Conservation (phyloP, 2,888 invertebrate species). For the Drosophila eohydei region DNA sequence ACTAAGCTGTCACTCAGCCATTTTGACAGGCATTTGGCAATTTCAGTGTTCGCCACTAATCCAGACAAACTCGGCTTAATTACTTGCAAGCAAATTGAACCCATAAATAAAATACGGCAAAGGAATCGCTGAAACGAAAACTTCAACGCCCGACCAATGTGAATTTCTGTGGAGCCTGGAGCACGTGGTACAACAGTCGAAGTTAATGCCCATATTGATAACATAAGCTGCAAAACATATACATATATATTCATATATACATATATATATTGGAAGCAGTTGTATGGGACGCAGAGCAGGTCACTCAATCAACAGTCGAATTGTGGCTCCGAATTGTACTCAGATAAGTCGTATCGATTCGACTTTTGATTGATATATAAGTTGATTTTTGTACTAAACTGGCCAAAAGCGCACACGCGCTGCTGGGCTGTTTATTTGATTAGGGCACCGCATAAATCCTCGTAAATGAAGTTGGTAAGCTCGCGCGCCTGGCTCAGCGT, state of each 20-base stretch:
- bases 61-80: constrained; percentile 75
- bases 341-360: constrained; percentile 73
- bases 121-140: constrained; percentile 51
- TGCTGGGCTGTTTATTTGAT: constrained; percentile 57
- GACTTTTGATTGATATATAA: constrained; percentile 74
- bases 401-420: constrained; percentile 20
- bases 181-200: constrained; percentile 10
- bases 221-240: constrained; percentile 68
- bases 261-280: constrained; percentile 5
- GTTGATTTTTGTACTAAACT: constrained; percentile 36
- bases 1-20: constrained; percentile 38
- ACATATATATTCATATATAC: background rate
- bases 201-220: constrained; percentile 74
- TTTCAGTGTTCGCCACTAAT: constrained; percentile 64
- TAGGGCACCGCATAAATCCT: constrained; percentile 65
- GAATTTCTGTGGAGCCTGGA: constrained; percentile 16
- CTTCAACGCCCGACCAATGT: constrained; percentile 51
- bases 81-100: constrained; percentile 76
- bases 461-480: constrained; percentile 73
- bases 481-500: constrained; percentile 51
- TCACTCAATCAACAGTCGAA: constrained; percentile 50
- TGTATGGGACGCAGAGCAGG: constrained; percentile 1
- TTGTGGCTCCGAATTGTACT: constrained; percentile 29
- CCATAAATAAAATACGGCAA: constrained; percentile 69
- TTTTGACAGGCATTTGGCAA: constrained; percentile 53